Evolutionary conservation across 1,140 invertebrate genomes (phyloP).

Genomic region (Thrips palmi): DNA sequence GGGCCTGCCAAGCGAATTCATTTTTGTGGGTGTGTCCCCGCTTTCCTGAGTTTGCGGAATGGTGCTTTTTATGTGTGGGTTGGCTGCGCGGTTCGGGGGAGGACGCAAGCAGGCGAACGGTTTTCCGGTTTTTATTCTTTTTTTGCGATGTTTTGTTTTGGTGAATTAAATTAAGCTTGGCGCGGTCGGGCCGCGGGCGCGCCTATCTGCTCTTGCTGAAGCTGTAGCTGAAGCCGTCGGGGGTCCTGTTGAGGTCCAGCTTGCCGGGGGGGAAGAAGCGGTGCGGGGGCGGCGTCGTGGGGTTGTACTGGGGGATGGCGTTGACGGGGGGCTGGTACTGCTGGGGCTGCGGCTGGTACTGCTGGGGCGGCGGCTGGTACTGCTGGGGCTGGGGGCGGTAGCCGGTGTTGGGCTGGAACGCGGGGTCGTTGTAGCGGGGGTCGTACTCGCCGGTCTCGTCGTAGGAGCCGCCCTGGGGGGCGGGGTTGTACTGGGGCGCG

Average conservation of each 20-base stretch:
- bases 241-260: constrained; percentile 60
- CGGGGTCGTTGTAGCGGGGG: constrained; percentile 5
- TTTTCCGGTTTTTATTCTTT: too few species aligned
- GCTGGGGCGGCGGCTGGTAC: constrained; percentile 35
- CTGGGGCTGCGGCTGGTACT: constrained; percentile 22
- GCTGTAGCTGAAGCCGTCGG: constrained; percentile 64
- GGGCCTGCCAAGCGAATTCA: too few species aligned
- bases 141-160: too few species aligned
- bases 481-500: background rate
- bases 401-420: constrained; percentile 2
- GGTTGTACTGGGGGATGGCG: constrained; percentile 13
- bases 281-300: constrained; percentile 43
- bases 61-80: too few species aligned
- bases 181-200: constrained; percentile 11
- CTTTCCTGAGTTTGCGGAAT: too few species aligned
- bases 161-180: too few species aligned
- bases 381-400: constrained; percentile 34
- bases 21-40: too few species aligned
- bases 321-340: constrained; percentile 21
- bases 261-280: constrained; percentile 66
- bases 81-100: too few species aligned
- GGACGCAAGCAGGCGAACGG: too few species aligned
- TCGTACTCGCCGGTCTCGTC: constrained; percentile 10
- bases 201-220: constrained; percentile 39
- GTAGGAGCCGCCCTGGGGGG: background rate